phyloP scores from a whole-genome alignment of 2,888 invertebrate genomes.

The Pteria penguin region DNA sequence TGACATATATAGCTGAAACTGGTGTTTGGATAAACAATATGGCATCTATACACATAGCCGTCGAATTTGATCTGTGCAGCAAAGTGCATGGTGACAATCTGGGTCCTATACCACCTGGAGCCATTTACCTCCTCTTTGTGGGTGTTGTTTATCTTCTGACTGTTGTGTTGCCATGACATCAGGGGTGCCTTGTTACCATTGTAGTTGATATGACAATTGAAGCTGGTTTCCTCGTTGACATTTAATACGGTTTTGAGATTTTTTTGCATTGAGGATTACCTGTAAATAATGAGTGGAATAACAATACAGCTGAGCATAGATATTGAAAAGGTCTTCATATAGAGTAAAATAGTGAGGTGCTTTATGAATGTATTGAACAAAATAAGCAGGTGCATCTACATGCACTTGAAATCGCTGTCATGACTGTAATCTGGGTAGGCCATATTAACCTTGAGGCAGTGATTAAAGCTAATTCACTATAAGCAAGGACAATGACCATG shows the following conservation, averaged over 20 bases:
- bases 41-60: conserved; percentile 61
- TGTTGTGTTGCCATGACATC: conserved; percentile 59
- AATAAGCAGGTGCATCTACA: too few species aligned
- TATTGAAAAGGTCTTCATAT: too few species aligned
- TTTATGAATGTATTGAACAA: too few species aligned
- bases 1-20: conserved; percentile 50
- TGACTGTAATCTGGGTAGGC: too few species aligned
- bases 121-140: background rate
- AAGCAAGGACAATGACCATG: too few species aligned
- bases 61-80: conserved; percentile 49
- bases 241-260: background rate
- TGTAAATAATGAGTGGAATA: too few species aligned
- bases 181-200: conserved; percentile 62
- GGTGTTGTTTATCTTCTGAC: conserved; percentile 47
- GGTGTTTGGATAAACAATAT: conserved; percentile 49
- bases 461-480: too few species aligned
- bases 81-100: conserved; percentile 48
- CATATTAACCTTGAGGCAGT: too few species aligned
- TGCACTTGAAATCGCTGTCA: too few species aligned
- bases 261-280: conserved; percentile 50
- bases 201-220: conserved; percentile 64
- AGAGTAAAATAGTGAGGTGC: too few species aligned
- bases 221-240: conserved; percentile 55
- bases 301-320: too few species aligned
- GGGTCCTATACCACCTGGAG: conserved; percentile 39